Evolutionary conservation across 2,113 vertebrate species (phyloP), one percentile per base, ranked within the genome.

Genomic region (Globicephala melas): DNA sequence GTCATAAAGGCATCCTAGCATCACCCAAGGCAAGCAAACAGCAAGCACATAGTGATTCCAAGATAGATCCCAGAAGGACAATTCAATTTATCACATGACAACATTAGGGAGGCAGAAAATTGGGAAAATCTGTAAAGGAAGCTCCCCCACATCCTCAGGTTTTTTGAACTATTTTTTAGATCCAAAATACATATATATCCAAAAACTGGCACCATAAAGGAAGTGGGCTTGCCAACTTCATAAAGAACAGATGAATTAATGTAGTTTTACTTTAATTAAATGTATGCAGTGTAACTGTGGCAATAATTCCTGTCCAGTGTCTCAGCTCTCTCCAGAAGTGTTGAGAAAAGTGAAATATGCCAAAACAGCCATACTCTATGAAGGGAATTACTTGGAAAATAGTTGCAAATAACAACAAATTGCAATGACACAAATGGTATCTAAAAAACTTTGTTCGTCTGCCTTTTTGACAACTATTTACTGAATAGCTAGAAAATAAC

Each of bases 161-260:
- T 70, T 8, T 82, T 8, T 88, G 85, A 95, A 93, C 65, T 84
- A 85, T 47, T 63, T 83, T 94, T 63, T 62, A 77, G 53, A 86
- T 23, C 81, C 15, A 91, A 96, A 92, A 88, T 60, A 80, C 23
- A 67, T 10, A 33, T 55, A 77, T 62, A 74, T 63, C 31, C 50
- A 76, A 95, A 88, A 85, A 77, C 55, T 89, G 47, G 33, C 74
- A 88, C 25, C 36, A 50, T 44, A 63, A 36, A 74, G 80, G 7
- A 65, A 70, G 2, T 60, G 11, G 47, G 3, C 13, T 94, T 97
- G 84, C 94, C 94, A 97, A 73, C 26, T 96, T 94, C 81, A 94
- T 95, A 94, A 96, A 82, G n/a, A 97, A 93, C 36, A 82, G 28
- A 86, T 95, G 55, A 95, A 96, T 86, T 85, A 47, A 92, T 95